Percentiles rank a stretch among this genome's conserved stretches.
These are phyloP conservation scores for Bos indicus DNA, from an alignment of 2,113 vertebrate genomes.

Conservation along the genomic window DNA sequence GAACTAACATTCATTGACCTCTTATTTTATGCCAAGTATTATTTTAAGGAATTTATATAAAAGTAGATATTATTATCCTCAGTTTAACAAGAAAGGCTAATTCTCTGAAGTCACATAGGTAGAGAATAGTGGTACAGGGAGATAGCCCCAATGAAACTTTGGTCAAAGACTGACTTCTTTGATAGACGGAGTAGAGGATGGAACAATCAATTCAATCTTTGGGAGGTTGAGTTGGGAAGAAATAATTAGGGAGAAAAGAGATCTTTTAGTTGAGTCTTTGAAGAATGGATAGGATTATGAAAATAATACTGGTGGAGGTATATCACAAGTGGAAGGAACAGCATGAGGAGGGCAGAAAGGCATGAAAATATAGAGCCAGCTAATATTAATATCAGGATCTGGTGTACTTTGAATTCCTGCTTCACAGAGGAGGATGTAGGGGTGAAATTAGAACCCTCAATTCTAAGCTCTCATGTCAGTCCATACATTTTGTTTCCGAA, in stretches of 20 bases:
- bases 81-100: background rate
- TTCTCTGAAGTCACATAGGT: background rate
- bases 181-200: background rate
- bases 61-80: background rate
- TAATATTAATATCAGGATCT: background rate
- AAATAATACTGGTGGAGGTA: background rate
- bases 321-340: background rate
- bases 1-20: background rate
- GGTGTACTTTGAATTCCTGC: background rate
- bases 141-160: background rate
- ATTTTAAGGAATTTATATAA: conserved; percentile 21
- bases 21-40: background rate
- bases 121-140: background rate
- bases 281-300: background rate
- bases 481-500: background rate
- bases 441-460: background rate
- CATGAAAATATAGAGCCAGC: background rate
- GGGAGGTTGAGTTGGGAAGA: background rate
- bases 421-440: background rate
- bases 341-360: background rate
- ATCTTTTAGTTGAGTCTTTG: background rate
- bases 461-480: background rate
- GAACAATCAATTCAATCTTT: background rate
- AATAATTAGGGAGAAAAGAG: background rate
- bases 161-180: background rate